Base-by-base conservation (phyloP, 2,113 vertebrate species). In the Labeo catla region DNA sequence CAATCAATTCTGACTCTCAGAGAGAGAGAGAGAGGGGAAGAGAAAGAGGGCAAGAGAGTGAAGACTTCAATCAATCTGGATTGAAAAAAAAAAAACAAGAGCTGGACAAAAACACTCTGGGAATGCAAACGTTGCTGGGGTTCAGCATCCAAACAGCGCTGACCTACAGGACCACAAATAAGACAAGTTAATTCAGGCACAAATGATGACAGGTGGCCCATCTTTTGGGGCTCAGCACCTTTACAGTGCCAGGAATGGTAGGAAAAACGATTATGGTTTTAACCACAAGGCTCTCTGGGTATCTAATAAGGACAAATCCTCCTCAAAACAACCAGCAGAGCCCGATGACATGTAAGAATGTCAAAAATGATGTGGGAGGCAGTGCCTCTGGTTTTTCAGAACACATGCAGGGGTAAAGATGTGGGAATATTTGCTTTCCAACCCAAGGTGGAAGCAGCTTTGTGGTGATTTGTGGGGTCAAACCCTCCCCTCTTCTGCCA, bases 331-430 rank as follows among this genome's bases (percentile, higher is more conserved):
- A 80, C 47, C 45, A 43, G 54, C 54, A 83, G 11, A 12, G 87
- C 78, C 45, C 4, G 45, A 86, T 65, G 47, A 86, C 61, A 72
- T 4, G 0, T 5, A 83, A 66, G 74, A 87, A 89, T 86, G 84
- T 63, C 0, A 89, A 57, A 89, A 63, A 91, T 84, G 80, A 87
- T 15, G 81, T 88, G 89, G 85, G 87, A 89, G 88, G 63, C 63
- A 36, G 63, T 47, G 8, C 52, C 59, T 68, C 70, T 73, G 50
- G 45, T 77, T 83, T 83, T 84, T 77, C 43, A 15, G 28, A 45
- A 86, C 45, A 74, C 68, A 74, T 19, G 54, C 57, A 63, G 54
- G 21, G 82, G 82, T 21, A 50, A 10, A 63, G 61, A 87, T n/a
- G 57, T 28, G 61, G 39, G 72, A 86, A 79, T 68, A n/a, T 47